These are phyloP conservation scores for Drosophila stalkeri DNA, from an alignment of 2,888 invertebrate genomes.

Conservation along the genomic window DNA sequence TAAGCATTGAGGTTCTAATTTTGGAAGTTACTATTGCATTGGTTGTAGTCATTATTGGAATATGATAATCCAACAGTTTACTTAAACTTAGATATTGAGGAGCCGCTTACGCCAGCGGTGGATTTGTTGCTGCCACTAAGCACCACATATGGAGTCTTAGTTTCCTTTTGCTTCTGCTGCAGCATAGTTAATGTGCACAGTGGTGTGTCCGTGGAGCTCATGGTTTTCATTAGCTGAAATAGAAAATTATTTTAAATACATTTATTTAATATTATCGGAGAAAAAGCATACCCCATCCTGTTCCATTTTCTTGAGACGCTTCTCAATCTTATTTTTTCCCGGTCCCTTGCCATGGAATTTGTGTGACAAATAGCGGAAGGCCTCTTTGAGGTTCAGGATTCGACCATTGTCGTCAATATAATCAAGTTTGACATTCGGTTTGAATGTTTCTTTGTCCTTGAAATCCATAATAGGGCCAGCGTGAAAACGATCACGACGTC, in stretches of 20 bases:
- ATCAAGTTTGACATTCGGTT: conserved; percentile 97
- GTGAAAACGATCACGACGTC: conserved; percentile 90
- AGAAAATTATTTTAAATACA: not conserved
- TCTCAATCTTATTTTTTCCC: conserved; percentile 99
- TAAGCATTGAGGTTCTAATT: conserved; percentile 54
- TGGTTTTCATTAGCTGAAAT: conserved; percentile 94
- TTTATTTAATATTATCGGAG: not conserved
- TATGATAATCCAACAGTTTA: conserved; percentile 42
- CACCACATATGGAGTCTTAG: conserved; percentile 96
- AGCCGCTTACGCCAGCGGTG: conserved; percentile 74
- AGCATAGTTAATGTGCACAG: conserved; percentile 97
- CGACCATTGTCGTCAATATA: conserved; percentile 99
- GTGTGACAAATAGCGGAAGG: conserved; percentile 97
- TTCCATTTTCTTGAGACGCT: conserved; percentile 96
- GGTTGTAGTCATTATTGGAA: conserved; percentile 46
- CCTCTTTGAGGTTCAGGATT: conserved; percentile 96
- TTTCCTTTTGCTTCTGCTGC: conserved; percentile 97
- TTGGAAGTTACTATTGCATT: conserved; percentile 77
- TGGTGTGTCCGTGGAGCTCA: conserved; percentile 99
- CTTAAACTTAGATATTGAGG: conserved; percentile 84
- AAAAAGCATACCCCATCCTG: conserved; percentile 91
- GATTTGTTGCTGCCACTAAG: conserved; percentile 94
- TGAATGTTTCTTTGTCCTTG: conserved; percentile 95
- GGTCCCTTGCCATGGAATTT: conserved; percentile 99
- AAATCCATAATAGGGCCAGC: conserved; percentile 95